Evolutionary conservation across 2,797 vertebrate species (phyloP).

Genomic region (Lithobates sylvaticus): DNA sequence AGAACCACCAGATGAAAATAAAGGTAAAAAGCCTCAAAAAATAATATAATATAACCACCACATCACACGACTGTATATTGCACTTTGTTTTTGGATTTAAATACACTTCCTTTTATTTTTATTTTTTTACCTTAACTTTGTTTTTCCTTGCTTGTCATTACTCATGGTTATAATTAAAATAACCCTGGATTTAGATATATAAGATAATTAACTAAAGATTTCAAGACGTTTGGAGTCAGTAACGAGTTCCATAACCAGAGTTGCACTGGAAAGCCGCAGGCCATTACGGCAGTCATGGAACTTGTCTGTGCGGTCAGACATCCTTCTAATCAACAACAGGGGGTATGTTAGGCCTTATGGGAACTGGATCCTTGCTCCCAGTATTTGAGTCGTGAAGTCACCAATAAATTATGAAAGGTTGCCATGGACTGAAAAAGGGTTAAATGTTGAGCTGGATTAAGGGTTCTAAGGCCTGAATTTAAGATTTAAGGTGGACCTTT

Average conservation of each 20-base stretch:
- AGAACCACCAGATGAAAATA: too few species aligned
- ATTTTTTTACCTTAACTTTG: not conserved
- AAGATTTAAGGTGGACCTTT: too few species aligned
- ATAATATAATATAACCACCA: too few species aligned
- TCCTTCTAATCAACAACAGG: conserved; percentile 11
- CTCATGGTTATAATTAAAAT: not conserved
- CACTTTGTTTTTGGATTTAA: not conserved
- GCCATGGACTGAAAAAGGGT: not conserved
- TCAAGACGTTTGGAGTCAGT: not conserved
- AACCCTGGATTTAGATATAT: not conserved
- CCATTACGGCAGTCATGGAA: conserved; percentile 1
- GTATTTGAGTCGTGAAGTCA: not conserved
- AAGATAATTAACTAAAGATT: conserved; percentile 3
- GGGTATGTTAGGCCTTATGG: not conserved
- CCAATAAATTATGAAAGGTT: not conserved
- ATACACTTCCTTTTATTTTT: not conserved
- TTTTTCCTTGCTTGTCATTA: not conserved
- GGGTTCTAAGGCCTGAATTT: too few species aligned
- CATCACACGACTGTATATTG: too few species aligned
- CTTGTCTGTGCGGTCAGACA: not conserved
- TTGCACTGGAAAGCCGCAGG: not conserved
- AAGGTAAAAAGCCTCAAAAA: too few species aligned
- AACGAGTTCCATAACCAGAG: not conserved
- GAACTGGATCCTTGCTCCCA: not conserved
- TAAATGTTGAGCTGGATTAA: not conserved